Base-by-base conservation (phyloP, 1,140 invertebrate genomes). In the Harlomillsia oculata region DNA sequence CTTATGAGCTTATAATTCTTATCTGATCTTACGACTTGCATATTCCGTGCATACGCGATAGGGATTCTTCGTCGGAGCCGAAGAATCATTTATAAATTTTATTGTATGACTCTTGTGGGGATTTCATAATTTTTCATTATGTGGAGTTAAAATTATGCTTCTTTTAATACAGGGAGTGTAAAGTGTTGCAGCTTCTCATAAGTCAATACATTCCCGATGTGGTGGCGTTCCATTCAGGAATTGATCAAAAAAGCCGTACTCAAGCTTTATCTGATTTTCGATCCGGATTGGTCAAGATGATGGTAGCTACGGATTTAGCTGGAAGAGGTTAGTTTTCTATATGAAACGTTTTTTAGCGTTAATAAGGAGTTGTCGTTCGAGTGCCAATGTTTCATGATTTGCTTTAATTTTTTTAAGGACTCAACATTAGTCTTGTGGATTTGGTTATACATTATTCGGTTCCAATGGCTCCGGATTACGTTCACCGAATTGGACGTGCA, bases 281-380 rank as follows among this genome's bases (percentile, higher is more conserved):
- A 68, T 90, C 89, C 1, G 86, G 87, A 68, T 77, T 81, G 21
- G 76, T 83, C 2, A 85, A 85, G 58, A 92, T 96, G 25, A 75
- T 99, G 2, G 84, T 99, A 51, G 91, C 95, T 4, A 99, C 96
- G 20, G 92, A 98, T 77, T 89, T 99, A 1, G 95, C 93, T 1
- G 89, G 91, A 61, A 78, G 94, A 75, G 94, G 94, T 65, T 5
- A 32, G 40, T 53, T 45, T 53, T 53, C 21, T n/a, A 26, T 20
- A 18, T 54, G 36, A 45, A 45, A 48, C 5, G 3, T 29, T 29
- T 40, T 28, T 37, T 16, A 36, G 9, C n/a, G n/a, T n/a, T n/a
- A n/a, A n/a, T n/a, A n/a, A n/a, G n/a, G n/a, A n/a, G n/a, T n/a
- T n/a, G n/a, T 4, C 14, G 18, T 9, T 21, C 26, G 6, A 32